Percentiles rank a stretch among this genome's conserved stretches.
phyloP scores from a whole-genome alignment of 1,140 invertebrate genomes.

The Trichonephila clavata region DNA sequence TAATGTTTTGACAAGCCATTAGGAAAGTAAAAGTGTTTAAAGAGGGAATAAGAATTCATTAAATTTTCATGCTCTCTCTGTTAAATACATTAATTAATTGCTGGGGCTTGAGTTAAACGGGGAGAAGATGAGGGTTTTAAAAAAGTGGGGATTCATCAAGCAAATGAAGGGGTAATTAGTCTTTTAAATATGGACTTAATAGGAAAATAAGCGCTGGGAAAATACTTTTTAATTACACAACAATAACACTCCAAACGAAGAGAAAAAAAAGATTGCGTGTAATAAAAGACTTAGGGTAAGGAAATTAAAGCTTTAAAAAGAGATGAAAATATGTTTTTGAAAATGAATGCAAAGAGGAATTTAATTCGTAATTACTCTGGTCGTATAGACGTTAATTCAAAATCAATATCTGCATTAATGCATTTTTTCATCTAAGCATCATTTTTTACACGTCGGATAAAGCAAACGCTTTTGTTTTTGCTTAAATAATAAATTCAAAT shows the following conservation, averaged over 20 bases:
- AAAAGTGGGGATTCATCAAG: not conserved
- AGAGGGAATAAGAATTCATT: constrained; percentile 8
- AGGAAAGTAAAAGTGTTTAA: not conserved
- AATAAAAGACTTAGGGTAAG: not conserved
- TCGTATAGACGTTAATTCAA: not conserved
- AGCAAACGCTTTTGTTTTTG: too few species aligned
- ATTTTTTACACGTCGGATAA: too few species aligned
- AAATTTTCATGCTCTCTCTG: constrained; percentile 36
- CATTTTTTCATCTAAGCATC: too few species aligned
- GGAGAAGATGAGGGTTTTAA: not conserved
- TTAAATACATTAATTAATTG: constrained; percentile 32
- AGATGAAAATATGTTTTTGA: not conserved
- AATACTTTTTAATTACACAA: not conserved
- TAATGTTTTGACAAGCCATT: constrained; percentile 18
- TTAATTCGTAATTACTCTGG: not conserved
- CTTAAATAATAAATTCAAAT: too few species aligned
- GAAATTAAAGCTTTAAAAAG: not conserved
- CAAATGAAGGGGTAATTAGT: not conserved
- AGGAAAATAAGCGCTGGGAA: not conserved
- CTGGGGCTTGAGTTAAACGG: not conserved
- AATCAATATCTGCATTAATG: not conserved
- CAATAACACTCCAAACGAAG: not conserved
- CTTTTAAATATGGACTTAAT: not conserved
- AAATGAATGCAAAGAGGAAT: not conserved
- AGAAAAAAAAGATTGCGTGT: not conserved